Evolutionary conservation across 2,888 invertebrate species (phyloP), one percentile per base, ranked within the genome.

Genomic region (Athripsodes cinereus): DNA sequence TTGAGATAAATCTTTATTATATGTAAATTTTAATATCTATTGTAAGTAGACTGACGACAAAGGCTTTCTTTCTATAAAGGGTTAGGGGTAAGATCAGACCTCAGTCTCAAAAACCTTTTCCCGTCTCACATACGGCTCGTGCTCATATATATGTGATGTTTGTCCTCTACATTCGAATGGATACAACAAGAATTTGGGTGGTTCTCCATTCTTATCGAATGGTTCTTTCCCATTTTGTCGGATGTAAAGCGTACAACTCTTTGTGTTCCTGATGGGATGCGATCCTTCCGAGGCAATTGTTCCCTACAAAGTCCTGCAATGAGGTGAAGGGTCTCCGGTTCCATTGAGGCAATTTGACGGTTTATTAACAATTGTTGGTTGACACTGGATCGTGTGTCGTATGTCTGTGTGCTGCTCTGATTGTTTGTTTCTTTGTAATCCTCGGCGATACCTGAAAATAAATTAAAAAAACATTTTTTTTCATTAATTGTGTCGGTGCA

Each of bases 371-470:
- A n/a, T 66, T 50, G 68, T 65, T 68, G 76, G 69, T 50, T 72
- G 71, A 71, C 73, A 70, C 68, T 75, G 69, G 66, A 74, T 70
- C 66, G 75, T 75, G 76, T 78, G 69, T 67, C 76, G 67, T 64
- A 72, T 68, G 64, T 73, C 70, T 68, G 72, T 74, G 68, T 78
- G 75, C 74, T 73, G 75, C 74, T 73, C 75, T 73, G 62, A 57
- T 62, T 62, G 64, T 64, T 77, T 76, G 70, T 76, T 67, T 70
- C 75, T 74, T 69, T 75, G 72, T 66, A 74, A 69, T 74, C 78
- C 75, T 74, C 78, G 16, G 59, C 64, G 68, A 71, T 73, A 73
- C 76, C 78, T 78, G 75, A 71, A 68, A 57, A 5, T 21, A 21
- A n/a, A n/a, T n/a, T n/a, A n/a, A n/a, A 22, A 50, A 50, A 50